These are phyloP conservation scores for Tanytarsus gracilentus DNA, from an alignment of 2,888 invertebrate species.

Conservation along the genomic window DNA sequence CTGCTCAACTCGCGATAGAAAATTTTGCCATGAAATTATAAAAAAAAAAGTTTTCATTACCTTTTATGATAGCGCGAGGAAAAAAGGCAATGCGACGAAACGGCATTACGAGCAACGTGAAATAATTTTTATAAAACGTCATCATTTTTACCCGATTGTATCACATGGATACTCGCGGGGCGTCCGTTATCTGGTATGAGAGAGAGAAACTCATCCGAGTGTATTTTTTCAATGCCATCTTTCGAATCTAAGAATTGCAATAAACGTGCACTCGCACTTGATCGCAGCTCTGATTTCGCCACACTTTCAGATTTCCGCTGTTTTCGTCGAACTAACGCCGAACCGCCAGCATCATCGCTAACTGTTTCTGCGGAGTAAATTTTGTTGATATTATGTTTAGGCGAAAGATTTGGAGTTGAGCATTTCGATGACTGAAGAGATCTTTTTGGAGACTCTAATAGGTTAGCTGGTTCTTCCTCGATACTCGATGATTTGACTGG, in stretches of 20 bases:
- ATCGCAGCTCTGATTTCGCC: conserved; percentile 32
- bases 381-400: conserved; percentile 34
- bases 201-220: conserved; percentile 31
- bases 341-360: conserved; percentile 30
- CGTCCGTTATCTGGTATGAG: conserved; percentile 33
- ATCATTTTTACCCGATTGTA: conserved; percentile 31
- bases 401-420: conserved; percentile 35
- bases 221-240: conserved; percentile 32
- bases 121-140: conserved; percentile 8
- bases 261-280: conserved; percentile 35
- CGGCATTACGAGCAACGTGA: background rate
- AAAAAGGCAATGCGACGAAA: background rate
- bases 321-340: conserved; percentile 32
- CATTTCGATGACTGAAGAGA: conserved; percentile 34
- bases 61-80: too few species aligned
- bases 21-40: background rate
- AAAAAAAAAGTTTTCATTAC: background rate
- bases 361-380: conserved; percentile 25
- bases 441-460: conserved; percentile 33
- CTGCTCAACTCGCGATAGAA: too few species aligned
- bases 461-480: conserved; percentile 34
- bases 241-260: conserved; percentile 31
- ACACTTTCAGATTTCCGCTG: background rate
- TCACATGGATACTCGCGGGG: conserved; percentile 34
- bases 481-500: conserved; percentile 35